Evolutionary conservation across 1,140 invertebrate genomes (phyloP).

Genomic region (Venustaconcha ellipsiformis): DNA sequence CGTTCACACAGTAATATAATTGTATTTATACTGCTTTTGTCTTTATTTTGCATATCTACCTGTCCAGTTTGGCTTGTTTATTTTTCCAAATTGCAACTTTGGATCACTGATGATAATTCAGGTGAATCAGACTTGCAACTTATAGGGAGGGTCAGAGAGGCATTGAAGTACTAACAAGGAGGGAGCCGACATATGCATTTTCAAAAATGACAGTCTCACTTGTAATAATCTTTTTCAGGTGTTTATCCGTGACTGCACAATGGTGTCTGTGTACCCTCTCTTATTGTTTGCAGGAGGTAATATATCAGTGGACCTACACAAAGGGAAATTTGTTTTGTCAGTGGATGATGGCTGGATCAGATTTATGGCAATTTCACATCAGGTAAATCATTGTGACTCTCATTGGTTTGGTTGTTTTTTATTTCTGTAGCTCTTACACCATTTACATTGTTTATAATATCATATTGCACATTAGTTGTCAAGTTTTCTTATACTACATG

Average conservation of each 20-base stretch:
- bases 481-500: too few relatives aligned
- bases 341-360: constrained; percentile 75
- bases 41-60: too few relatives aligned
- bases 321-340: constrained; percentile 80
- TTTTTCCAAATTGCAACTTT: background rate
- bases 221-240: constrained; percentile 72
- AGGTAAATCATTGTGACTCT: constrained; percentile 39
- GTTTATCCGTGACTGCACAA: constrained; percentile 63
- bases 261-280: constrained; percentile 65
- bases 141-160: background rate
- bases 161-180: background rate
- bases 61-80: too few relatives aligned
- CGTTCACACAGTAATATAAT: too few relatives aligned
- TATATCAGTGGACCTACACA: constrained; percentile 79
- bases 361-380: constrained; percentile 53
- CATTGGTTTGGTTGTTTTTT: background rate
- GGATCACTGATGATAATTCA: background rate
- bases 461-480: too few relatives aligned
- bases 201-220: constrained; percentile 54
- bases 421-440: too few relatives aligned
- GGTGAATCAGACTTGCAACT: too few relatives aligned
- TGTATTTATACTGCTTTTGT: too few relatives aligned
- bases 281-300: constrained; percentile 73
- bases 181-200: background rate
- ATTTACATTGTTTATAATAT: too few relatives aligned